Evolutionary conservation across 2,888 invertebrate genomes (phyloP).

Genomic region (Galerucella calmariensis): DNA sequence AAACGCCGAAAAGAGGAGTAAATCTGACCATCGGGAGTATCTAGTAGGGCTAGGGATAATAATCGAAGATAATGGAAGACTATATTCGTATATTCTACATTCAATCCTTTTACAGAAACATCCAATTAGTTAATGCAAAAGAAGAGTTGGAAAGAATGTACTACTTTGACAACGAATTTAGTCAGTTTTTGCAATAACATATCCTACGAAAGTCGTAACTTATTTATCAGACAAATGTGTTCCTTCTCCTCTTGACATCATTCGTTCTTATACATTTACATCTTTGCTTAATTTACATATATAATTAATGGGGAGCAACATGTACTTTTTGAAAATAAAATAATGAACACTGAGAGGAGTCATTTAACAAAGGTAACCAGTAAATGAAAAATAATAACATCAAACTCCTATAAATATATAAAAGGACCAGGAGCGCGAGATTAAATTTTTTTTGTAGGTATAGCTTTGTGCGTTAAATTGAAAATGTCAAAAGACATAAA

Average conservation of each 20-base stretch:
- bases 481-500: background rate
- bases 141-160: too few species aligned
- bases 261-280: slow-evolving; percentile 24
- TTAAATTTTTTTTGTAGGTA: background rate
- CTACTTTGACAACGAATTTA: too few species aligned
- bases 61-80: too few species aligned
- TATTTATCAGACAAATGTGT: slow-evolving; percentile 28
- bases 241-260: slow-evolving; percentile 16
- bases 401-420: slow-evolving; percentile 59
- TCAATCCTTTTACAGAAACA: too few species aligned
- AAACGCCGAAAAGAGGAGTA: too few species aligned
- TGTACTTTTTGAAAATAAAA: slow-evolving; percentile 35
- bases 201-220: background rate
- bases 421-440: slow-evolving; percentile 37
- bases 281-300: slow-evolving; percentile 29
- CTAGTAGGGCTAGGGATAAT: too few species aligned
- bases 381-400: slow-evolving; percentile 53
- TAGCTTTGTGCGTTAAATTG: background rate
- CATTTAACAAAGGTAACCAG: slow-evolving; percentile 41
- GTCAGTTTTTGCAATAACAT: background rate
- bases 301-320: slow-evolving; percentile 20
- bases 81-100: too few species aligned
- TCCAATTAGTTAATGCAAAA: too few species aligned
- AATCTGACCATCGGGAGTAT: too few species aligned
- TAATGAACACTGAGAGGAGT: slow-evolving; percentile 35